phyloP scores from a whole-genome alignment of 2,113 vertebrate species.

The Ursus arctos region DNA sequence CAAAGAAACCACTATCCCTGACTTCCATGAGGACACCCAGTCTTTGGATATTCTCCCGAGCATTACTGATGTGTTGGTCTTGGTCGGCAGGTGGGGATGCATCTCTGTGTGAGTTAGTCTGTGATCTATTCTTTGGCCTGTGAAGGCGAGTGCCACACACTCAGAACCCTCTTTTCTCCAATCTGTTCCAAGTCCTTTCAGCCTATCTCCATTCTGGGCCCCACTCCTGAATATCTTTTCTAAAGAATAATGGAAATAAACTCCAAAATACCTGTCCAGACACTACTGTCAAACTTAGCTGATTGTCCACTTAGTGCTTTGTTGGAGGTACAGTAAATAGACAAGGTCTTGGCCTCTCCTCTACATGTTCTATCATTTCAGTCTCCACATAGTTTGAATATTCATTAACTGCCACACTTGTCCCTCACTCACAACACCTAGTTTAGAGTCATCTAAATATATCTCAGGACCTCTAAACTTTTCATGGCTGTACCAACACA shows the following conservation, averaged over 20 bases:
- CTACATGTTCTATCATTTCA: background rate
- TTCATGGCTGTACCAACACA: background rate
- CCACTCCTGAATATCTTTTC: background rate
- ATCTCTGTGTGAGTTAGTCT: background rate
- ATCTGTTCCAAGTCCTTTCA: background rate
- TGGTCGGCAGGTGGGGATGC: background rate
- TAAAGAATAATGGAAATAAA: background rate
- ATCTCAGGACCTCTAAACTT: background rate
- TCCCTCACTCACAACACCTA: background rate
- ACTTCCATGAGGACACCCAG: accelerated
- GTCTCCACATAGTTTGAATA: background rate
- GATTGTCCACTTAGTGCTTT: background rate
- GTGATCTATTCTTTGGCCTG: background rate
- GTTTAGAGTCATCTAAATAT: background rate
- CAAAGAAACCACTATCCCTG: background rate
- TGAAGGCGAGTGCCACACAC: background rate
- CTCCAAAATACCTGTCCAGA: background rate
- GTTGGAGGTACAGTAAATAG: background rate
- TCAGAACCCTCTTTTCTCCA: background rate
- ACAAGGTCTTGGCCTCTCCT: background rate
- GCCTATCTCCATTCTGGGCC: background rate
- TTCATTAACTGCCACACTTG: background rate
- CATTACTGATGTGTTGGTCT: too few relatives aligned
- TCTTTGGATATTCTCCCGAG: background rate
- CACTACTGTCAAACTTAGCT: background rate